phyloP scores from a whole-genome alignment of 2,113 vertebrate genomes.

The Azemiops feae region DNA sequence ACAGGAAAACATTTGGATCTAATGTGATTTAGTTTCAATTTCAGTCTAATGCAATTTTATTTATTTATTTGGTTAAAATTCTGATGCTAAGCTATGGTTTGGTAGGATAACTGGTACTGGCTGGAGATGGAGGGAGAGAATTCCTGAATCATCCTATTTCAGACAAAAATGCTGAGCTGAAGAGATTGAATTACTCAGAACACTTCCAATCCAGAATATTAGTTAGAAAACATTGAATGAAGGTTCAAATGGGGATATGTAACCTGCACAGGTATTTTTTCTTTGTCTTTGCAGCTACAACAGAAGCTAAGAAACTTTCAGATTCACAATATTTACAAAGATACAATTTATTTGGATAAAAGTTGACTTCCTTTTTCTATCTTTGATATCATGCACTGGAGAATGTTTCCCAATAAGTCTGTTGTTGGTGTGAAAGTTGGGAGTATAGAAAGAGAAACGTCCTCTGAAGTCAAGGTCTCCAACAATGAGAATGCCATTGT shows the following conservation, averaged over 20 bases:
- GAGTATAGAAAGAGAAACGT: not conserved
- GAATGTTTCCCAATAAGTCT: not conserved
- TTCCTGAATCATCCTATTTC: not conserved
- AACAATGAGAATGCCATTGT: not conserved
- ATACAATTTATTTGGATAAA: not conserved
- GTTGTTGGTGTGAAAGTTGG: not conserved
- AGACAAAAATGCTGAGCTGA: not conserved
- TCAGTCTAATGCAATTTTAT: not conserved
- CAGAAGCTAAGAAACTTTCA: not conserved
- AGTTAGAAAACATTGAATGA: not conserved
- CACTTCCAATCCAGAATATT: not conserved
- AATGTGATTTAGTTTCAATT: not conserved
- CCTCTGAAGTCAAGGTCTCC: not conserved
- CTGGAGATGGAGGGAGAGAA: not conserved
- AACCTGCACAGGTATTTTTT: not conserved
- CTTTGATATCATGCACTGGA: not conserved
- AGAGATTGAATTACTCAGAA: not conserved
- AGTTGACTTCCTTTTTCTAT: not conserved
- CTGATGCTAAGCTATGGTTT: not conserved
- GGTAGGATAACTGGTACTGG: not conserved
- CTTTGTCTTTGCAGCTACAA: not conserved
- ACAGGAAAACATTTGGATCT: not conserved
- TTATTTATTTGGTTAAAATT: not conserved
- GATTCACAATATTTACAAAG: not conserved
- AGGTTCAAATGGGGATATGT: not conserved